These are phyloP conservation scores for Drosophila dives DNA, from an alignment of 2,888 invertebrate genomes.

Conservation along the genomic window DNA sequence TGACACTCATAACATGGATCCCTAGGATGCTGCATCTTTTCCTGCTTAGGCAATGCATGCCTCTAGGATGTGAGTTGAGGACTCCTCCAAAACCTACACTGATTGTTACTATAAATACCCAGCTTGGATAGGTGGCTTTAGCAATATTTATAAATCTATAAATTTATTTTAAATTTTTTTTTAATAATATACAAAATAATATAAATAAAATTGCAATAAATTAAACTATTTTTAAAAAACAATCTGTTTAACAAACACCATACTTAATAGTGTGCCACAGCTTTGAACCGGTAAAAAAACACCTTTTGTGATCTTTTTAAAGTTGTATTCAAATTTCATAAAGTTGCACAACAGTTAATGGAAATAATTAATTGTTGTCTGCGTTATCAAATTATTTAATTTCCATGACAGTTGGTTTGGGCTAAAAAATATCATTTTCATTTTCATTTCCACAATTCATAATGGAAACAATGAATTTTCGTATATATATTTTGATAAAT, in stretches of 20 bases:
- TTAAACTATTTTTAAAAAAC: background rate
- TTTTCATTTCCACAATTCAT: too few relatives aligned
- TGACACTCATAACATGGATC: too few relatives aligned
- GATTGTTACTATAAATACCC: too few relatives aligned
- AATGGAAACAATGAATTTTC: background rate
- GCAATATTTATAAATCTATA: too few relatives aligned
- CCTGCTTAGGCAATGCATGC: too few relatives aligned
- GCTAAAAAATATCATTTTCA: background rate
- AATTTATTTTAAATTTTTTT: too few relatives aligned
- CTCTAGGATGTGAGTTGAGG: too few relatives aligned
- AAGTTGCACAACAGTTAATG: background rate
- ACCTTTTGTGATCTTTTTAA: background rate
- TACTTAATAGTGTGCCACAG: background rate
- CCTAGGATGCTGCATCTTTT: too few relatives aligned
- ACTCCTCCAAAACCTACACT: too few relatives aligned
- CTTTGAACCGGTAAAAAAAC: background rate
- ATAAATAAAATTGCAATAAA: background rate
- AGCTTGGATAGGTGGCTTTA: too few relatives aligned
- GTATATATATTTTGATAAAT: background rate
- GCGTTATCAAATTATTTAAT: constrained; percentile 20
- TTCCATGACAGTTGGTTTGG: constrained; percentile 3
- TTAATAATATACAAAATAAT: too few relatives aligned
- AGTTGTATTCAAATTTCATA: background rate
- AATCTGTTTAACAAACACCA: background rate
- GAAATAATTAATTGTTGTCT: constrained; percentile 22